Conservation (phyloP, 1,140 invertebrate species). For the Wiebesia pumilae region DNA sequence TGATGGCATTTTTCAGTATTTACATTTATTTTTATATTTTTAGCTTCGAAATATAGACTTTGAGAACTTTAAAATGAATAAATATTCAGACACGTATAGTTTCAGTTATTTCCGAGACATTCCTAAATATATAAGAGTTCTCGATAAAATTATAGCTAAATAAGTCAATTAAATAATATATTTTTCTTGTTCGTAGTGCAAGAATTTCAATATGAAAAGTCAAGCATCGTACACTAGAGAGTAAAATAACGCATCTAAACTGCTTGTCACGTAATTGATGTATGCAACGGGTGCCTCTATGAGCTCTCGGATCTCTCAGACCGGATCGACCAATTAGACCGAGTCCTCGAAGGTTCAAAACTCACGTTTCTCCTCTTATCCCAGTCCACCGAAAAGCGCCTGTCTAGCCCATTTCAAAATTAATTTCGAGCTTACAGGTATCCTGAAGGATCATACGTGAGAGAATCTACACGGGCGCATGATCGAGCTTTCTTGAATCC, state of each 20-base stretch:
- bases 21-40: too few species aligned
- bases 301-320: not conserved
- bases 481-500: conserved; percentile 46
- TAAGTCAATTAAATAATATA: not conserved
- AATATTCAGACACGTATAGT: too few species aligned
- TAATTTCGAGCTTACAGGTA: conserved; percentile 59
- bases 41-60: too few species aligned
- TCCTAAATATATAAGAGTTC: too few species aligned
- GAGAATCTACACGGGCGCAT: conserved; percentile 44
- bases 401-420: conserved; percentile 45
- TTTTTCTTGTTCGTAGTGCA: not conserved
- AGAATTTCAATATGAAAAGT: not conserved
- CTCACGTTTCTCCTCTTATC: not conserved
- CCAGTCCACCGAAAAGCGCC: not conserved
- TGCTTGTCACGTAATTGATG: not conserved
- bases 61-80: too few species aligned
- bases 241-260: not conserved
- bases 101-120: too few species aligned
- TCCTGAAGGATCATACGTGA: conserved; percentile 56
- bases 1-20: too few species aligned
- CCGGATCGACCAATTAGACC: conserved; percentile 35
- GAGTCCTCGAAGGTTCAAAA: conserved; percentile 26
- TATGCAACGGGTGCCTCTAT: not conserved
- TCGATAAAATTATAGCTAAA: conserved; percentile 3
- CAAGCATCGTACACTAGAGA: not conserved